A percentile compares a stretch with the other conserved stretches of the same genome.
Evolutionary conservation across 2,113 vertebrate species (phyloP).

Genomic region (Emydura subglobosa): DNA sequence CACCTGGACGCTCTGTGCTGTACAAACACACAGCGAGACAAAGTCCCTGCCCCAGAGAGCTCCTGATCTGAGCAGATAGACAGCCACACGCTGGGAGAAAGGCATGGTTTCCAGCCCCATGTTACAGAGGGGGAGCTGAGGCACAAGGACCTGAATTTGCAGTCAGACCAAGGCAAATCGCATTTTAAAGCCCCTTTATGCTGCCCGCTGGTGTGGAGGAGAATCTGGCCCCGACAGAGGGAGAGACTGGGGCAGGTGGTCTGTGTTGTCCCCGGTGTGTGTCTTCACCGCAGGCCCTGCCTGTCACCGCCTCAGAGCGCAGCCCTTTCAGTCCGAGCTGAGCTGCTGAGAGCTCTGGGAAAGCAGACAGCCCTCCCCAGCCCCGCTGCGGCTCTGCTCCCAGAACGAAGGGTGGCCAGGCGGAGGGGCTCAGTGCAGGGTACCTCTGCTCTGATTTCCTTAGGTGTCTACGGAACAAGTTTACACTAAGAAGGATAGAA

Average conservation of each 20-base stretch:
- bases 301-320: not conserved
- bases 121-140: not conserved
- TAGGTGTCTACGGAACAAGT: not conserved
- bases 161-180: not conserved
- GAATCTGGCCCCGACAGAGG: too few species aligned
- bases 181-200: not conserved
- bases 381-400: not conserved
- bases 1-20: not conserved
- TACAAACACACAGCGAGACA: not conserved
- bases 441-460: not conserved
- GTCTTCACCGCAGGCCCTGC: not conserved
- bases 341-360: not conserved
- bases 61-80: not conserved
- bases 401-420: not conserved
- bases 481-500: constrained; percentile 56
- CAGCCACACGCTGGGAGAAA: not conserved
- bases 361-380: not conserved
- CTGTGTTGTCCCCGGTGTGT: not conserved
- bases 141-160: not conserved
- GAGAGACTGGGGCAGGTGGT: not conserved
- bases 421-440: not conserved
- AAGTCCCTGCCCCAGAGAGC: not conserved
- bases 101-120: not conserved
- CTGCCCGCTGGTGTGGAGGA: too few species aligned
- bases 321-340: not conserved